Percentiles rank a stretch among this genome's conserved stretches.
Conservation (phyloP, 2,797 vertebrate species). For the Pitangus sulphuratus region DNA sequence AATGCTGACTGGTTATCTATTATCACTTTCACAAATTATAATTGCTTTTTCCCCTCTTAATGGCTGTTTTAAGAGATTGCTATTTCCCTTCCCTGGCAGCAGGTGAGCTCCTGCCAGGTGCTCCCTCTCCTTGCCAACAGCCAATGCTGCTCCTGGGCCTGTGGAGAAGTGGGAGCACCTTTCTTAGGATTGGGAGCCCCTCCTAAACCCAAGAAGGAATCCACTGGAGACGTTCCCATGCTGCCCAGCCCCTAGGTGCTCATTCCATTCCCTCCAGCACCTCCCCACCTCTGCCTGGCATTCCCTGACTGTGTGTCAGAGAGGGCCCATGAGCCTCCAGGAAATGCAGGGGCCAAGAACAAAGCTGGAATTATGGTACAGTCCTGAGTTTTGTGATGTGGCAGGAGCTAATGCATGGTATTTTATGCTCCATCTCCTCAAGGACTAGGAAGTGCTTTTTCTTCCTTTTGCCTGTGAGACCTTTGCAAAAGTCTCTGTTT, state of each 20-base stretch:
- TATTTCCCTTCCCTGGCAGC: not conserved
- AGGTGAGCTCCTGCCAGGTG: not conserved
- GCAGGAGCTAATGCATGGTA: not conserved
- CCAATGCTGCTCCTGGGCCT: fast-evolving
- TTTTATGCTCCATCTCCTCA: not conserved
- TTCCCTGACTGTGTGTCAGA: not conserved
- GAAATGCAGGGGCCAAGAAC: fast-evolving
- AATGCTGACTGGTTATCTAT: not conserved
- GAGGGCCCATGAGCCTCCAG: fast-evolving
- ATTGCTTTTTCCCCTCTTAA: not conserved
- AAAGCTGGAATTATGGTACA: not conserved
- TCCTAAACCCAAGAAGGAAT: fast-evolving
- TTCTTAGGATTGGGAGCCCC: not conserved
- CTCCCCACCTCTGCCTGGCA: not conserved
- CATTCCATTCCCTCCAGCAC: fast-evolving
- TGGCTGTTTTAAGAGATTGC: not conserved
- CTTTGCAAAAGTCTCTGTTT: not conserved
- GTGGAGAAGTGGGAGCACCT: not conserved
- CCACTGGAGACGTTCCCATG: fast-evolving
- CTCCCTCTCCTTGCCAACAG: not conserved
- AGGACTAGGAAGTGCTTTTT: not conserved
- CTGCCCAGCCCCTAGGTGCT: not conserved
- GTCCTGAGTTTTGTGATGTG: not conserved
- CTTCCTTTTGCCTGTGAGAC: not conserved
- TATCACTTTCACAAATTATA: not conserved